Evolutionary conservation across 2,888 invertebrate species (phyloP), one percentile per base, ranked within the genome.

Genomic region (Polydrusus tereticollis): DNA sequence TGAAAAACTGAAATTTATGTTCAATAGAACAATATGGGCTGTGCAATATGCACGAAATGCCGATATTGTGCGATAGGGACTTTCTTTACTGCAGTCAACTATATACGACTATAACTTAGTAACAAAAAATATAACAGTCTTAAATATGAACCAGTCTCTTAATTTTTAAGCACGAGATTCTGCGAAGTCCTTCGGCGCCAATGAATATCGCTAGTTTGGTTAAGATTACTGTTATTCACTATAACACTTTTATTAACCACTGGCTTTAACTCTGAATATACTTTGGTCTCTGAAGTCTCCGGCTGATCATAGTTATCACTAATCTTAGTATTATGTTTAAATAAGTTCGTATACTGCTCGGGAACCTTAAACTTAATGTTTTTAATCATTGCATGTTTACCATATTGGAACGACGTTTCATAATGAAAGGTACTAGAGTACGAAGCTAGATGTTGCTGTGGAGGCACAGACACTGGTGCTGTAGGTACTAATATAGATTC

Each of bases 171-270:
- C 69, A 79, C 77, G 26, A 84, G 81, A 80, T 82, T 83, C 77
- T 85, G 84, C 14, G 83, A 83, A 20, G 85, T 85, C 67, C 85
- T 85, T 76, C 87, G 86, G 45, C 88, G 84, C 88, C 88, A 88
- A 76, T 88, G 88, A 72, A 86, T 82, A 75, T 86, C 86, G 68
- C 73, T 79, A n/a, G 77, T 73, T 55, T 74, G 74, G 6, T 71
- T 74, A n/a, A 76, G 60, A 38, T 78, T 76, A 68, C 69, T 76
- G 68, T 76, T 79, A 64, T 82, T 83, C 55, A 83, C 83, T 75
- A 83, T 84, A 59, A 83, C 83, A 76, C 82, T 82, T 23, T 79
- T 78, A 58, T 77, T 77, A 38, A 74, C 70, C 26, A 77, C 72
- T 36, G 47, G 29, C 2, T 55, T 55, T 55, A 55, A 18, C 16